Conservation (phyloP, 2,888 invertebrate species). For the Caenorhabditis macrosperma region DNA sequence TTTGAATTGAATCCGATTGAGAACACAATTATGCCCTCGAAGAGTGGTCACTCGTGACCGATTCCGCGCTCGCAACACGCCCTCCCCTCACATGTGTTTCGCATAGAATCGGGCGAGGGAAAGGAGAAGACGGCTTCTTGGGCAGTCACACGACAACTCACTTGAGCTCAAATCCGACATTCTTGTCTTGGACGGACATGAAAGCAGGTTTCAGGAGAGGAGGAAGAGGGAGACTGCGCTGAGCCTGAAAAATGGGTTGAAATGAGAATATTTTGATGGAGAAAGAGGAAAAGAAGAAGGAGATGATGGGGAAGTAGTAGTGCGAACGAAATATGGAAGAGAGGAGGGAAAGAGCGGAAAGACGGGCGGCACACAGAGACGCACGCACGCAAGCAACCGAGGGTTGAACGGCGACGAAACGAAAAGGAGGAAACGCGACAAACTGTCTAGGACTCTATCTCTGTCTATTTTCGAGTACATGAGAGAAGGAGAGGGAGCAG, state of each 20-base stretch:
- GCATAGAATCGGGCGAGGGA: background rate
- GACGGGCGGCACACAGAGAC: constrained; percentile 45
- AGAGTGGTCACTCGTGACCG: constrained; percentile 48
- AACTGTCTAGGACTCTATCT: constrained; percentile 54
- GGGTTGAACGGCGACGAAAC: constrained; percentile 39
- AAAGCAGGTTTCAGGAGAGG: constrained; percentile 61
- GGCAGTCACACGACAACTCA: constrained; percentile 16
- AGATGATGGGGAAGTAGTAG: background rate
- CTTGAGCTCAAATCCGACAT: constrained; percentile 64
- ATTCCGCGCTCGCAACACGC: constrained; percentile 2
- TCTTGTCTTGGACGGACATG: constrained; percentile 62
- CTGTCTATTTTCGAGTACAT: constrained; percentile 53
- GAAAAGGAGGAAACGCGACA: constrained; percentile 32
- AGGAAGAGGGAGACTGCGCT: constrained; percentile 65
- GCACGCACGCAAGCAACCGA: constrained; percentile 7
- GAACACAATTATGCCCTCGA: constrained; percentile 23
- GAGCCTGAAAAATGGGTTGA: constrained; percentile 49
- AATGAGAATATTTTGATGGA: background rate
- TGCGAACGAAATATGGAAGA: constrained; percentile 4
- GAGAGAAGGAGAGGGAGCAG: constrained; percentile 21
- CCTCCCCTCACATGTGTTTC: constrained; percentile 14
- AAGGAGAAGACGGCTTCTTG: background rate
- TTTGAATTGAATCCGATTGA: background rate
- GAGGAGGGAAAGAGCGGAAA: background rate
- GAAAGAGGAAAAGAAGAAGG: constrained; percentile 1